phyloP scores from a whole-genome alignment of 2,797 vertebrate genomes.

The Trematomus bernacchii region DNA sequence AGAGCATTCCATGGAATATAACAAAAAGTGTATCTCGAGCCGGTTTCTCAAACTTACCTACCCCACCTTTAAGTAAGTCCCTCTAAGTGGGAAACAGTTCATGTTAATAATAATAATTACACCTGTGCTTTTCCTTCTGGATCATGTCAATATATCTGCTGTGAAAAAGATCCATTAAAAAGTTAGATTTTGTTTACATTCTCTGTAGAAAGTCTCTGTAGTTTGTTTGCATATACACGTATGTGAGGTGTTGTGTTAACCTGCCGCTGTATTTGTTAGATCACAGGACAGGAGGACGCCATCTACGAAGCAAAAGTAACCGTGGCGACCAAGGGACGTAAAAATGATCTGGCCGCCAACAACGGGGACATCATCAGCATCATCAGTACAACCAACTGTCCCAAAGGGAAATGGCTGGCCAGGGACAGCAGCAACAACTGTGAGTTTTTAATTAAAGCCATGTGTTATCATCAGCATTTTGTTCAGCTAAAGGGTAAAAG shows the following conservation, averaged over 20 bases:
- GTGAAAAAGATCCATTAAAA: background rate
- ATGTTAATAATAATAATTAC: background rate
- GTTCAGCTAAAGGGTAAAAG: background rate
- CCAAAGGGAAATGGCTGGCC: slow-evolving; percentile 83
- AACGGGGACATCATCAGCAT: slow-evolving; percentile 76
- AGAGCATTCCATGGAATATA: no score
- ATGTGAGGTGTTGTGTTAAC: slow-evolving; percentile 4
- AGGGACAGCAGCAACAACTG: slow-evolving; percentile 81
- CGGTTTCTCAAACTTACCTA: no score
- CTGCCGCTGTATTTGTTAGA: slow-evolving; percentile 67
- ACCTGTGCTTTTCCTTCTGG: no score
- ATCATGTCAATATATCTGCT: background rate
- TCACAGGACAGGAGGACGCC: slow-evolving; percentile 81
- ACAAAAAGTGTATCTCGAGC: no score
- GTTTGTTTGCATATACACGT: background rate
- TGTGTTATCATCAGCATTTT: background rate
- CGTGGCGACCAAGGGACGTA: slow-evolving; percentile 73
- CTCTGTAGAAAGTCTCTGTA: no score
- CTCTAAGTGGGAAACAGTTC: background rate
- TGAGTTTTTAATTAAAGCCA: slow-evolving; percentile 76
- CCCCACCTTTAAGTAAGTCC: background rate
- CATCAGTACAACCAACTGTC: slow-evolving; percentile 78
- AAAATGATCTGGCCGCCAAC: slow-evolving; percentile 70
- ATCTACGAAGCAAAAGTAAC: slow-evolving; percentile 74
- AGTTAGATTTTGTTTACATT: background rate